phyloP scores from a whole-genome alignment of 2,113 vertebrate genomes.

The Egretta garzetta region DNA sequence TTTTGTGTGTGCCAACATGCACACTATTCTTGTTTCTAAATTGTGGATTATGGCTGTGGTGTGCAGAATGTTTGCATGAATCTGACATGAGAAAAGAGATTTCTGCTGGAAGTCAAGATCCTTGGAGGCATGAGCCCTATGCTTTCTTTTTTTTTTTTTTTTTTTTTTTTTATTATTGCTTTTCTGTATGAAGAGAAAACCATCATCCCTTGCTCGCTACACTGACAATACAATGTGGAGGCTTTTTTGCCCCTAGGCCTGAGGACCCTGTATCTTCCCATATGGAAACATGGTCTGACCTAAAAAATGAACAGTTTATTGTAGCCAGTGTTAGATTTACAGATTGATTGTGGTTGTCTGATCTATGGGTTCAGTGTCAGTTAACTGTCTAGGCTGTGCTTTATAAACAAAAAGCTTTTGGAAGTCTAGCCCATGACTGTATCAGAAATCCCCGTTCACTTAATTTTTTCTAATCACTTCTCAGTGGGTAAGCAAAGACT shows the following conservation, averaged over 20 bases:
- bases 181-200: not conserved
- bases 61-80: not conserved
- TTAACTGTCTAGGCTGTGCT: not conserved
- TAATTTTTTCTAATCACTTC: not conserved
- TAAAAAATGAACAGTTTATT: not conserved
- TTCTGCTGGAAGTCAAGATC: not conserved
- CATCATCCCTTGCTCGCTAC: not conserved
- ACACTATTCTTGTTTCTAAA: not conserved
- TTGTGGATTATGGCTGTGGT: not conserved
- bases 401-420: not conserved
- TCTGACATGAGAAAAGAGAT: not conserved
- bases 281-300: not conserved
- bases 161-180: not conserved
- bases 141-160: not conserved
- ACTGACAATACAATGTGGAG: not conserved
- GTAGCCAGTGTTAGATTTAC: not conserved
- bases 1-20: not conserved
- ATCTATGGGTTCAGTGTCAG: not conserved
- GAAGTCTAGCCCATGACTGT: not conserved
- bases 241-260: not conserved
- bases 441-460: not conserved
- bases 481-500: not conserved
- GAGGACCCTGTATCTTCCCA: not conserved
- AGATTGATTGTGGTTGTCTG: not conserved
- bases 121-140: not conserved